Conservation (phyloP, 2,797 vertebrate species). For the Anguilla pacifica region DNA sequence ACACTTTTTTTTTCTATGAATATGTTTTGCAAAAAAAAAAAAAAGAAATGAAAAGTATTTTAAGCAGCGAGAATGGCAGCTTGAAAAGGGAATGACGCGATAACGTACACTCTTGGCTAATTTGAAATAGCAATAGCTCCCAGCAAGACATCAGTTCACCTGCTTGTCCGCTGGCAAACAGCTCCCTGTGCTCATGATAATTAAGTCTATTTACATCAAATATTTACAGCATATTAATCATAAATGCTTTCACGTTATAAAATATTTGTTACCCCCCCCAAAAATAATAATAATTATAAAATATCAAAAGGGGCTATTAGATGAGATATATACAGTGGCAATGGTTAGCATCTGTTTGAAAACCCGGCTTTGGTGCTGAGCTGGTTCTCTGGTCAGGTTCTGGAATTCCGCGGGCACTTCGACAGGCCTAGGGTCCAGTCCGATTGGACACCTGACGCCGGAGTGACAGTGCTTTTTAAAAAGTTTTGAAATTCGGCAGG, state of each 20-base stretch:
- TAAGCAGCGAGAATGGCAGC: conserved; percentile 64
- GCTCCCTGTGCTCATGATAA: conserved; percentile 50
- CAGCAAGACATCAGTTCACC: conserved; percentile 27
- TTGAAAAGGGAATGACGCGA: conserved; percentile 55
- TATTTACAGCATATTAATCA: conserved; percentile 64
- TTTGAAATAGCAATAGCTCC: conserved; percentile 40
- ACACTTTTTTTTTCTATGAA: conserved; percentile 2
- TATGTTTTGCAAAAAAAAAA: conserved; percentile 13
- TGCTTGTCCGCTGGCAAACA: not conserved
- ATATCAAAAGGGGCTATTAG: conserved; percentile 35
- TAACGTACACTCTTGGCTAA: conserved; percentile 41
- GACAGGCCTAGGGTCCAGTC: conserved; percentile 24
- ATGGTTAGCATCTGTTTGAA: conserved; percentile 33
- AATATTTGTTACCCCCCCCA: conserved; percentile 56
- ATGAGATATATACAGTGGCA: conserved; percentile 59
- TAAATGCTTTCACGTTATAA: conserved; percentile 67
- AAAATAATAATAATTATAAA: conserved; percentile 42
- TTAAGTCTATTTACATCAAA: conserved; percentile 74
- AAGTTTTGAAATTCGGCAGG: conserved; percentile 40
- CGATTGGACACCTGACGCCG: conserved; percentile 41
- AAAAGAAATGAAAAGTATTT: conserved; percentile 64
- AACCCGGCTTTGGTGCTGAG: conserved; percentile 25
- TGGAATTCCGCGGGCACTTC: conserved; percentile 3
- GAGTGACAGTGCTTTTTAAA: conserved; percentile 57
- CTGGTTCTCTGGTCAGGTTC: conserved; percentile 8